These are phyloP conservation scores for Sciurus niger DNA, from an alignment of 2,113 vertebrate species.

Conservation along the genomic window DNA sequence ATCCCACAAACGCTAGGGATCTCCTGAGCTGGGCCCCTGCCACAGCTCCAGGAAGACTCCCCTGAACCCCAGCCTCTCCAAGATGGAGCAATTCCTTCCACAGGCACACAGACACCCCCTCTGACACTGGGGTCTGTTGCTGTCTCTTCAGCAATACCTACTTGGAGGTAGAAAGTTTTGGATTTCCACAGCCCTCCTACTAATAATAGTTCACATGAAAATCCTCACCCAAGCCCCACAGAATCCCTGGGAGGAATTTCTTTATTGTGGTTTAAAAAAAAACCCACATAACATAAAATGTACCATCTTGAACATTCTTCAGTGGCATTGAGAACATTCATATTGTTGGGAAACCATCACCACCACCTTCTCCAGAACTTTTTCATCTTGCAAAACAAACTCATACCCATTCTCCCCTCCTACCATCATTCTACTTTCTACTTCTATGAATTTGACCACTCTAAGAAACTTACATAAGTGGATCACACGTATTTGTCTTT, in stretches of 20 bases:
- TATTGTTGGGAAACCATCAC: neutral
- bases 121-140: no score
- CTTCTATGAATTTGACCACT: neutral
- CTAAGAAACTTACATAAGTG: neutral
- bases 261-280: constrained; percentile 1
- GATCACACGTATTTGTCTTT: neutral
- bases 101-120: neutral
- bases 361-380: neutral
- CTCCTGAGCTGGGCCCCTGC: neutral
- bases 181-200: neutral
- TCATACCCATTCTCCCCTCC: neutral
- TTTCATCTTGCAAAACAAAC: constrained; percentile 24
- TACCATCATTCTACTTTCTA: neutral
- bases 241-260: neutral
- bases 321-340: neutral
- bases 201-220: neutral
- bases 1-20: neutral
- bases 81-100: neutral
- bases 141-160: neutral
- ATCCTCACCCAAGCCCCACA: neutral
- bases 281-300: neutral
- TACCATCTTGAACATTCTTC: neutral
- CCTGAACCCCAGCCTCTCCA: neutral
- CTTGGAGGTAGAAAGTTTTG: neutral
- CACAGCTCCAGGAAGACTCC: neutral